Base-by-base conservation (phyloP, 1,140 invertebrate species). In the Sitodiplosis mosellana region DNA sequence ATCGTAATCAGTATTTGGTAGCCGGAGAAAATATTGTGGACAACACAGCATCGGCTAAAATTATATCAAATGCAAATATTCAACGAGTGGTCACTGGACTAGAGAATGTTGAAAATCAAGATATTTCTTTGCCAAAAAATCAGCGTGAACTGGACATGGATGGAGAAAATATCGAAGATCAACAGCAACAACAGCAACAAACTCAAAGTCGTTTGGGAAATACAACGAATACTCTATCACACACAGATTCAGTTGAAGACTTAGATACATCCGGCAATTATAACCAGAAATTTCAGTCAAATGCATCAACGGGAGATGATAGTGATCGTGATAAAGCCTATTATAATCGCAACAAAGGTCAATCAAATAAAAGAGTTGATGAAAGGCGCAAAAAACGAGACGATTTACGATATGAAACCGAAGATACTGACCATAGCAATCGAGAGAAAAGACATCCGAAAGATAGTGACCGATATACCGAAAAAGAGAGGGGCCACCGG, bases 121-220 rank as follows among this genome's bases (percentile, higher is more conserved):
- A 45, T 33, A 4, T 4, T 27, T 36, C 38, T 8, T 14, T 40
- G 27, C 12, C 45, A 45, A 15, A 22, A 46, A 5, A 71, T 33
- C 70, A 69, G 49, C 58, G 73, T 36, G 73, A 74, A 51, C 57
- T 71, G 14, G 68, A 65, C 12, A 64, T 74, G 59, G 72, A 74
- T 51, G 73, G 73, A 11, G 73, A 74, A 52, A 75, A 75, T 51
- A 56, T 74, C 19, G 69, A 74, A 52, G 72, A 75, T 57, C 18
- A 48, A 22, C 12, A 14, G 17, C 33, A 14, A 34, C 43, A 45
- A 17, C 21, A 20, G 7, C 44, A 46, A 20, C 15, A 37, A 5
- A 48, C 46, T 15, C 27, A 27, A 27, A 27, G 10, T 27, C 27
- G 27, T 5, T 27, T 27, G 3, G 3, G 4, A 27, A 27, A 27